These are phyloP conservation scores for Pseudoatta argentina DNA, from an alignment of 1,140 invertebrate species.

Conservation along the genomic window DNA sequence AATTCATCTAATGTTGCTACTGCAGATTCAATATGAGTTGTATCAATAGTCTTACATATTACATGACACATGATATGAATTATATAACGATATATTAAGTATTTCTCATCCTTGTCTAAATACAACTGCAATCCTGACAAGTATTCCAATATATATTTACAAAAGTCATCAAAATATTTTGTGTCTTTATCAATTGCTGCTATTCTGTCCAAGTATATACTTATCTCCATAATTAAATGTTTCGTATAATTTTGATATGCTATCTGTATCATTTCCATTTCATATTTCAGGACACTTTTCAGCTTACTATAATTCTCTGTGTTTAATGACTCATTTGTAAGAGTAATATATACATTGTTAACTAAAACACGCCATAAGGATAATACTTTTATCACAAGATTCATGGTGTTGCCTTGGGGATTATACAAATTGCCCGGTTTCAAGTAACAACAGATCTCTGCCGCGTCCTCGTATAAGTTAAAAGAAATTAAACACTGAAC, in stretches of 20 bases:
- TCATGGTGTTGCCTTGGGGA: slow-evolving; percentile 8
- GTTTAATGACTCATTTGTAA: slow-evolving; percentile 28
- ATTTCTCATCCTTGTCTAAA: slow-evolving; percentile 19
- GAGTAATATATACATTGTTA: slow-evolving; percentile 29
- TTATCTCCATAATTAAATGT: slow-evolving; percentile 51
- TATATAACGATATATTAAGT: slow-evolving; percentile 14
- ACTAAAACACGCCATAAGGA: slow-evolving; percentile 53
- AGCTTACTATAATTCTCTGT: slow-evolving; percentile 34
- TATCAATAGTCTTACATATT: slow-evolving; percentile 1
- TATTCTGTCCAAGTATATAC: slow-evolving; percentile 15
- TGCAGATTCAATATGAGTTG: background rate
- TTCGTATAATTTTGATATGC: slow-evolving; percentile 43
- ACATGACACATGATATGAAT: background rate
- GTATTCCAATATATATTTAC: slow-evolving; percentile 15
- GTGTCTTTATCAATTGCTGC: background rate
- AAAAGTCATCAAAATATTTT: slow-evolving; percentile 14
- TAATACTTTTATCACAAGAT: slow-evolving; percentile 62
- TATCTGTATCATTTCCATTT: slow-evolving; percentile 58
- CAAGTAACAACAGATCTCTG: slow-evolving; percentile 67
- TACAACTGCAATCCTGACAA: background rate
- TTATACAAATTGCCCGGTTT: slow-evolving; percentile 50
- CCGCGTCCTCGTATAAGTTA: slow-evolving; percentile 74
- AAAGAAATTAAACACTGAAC: slow-evolving; percentile 69
- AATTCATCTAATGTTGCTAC: slow-evolving; percentile 18
- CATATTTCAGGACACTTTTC: slow-evolving; percentile 46